Percentiles rank a stretch among this genome's conserved stretches.
Conservation (phyloP, 2,888 invertebrate genomes). For the Sinodicranocentrus sp. region DNA sequence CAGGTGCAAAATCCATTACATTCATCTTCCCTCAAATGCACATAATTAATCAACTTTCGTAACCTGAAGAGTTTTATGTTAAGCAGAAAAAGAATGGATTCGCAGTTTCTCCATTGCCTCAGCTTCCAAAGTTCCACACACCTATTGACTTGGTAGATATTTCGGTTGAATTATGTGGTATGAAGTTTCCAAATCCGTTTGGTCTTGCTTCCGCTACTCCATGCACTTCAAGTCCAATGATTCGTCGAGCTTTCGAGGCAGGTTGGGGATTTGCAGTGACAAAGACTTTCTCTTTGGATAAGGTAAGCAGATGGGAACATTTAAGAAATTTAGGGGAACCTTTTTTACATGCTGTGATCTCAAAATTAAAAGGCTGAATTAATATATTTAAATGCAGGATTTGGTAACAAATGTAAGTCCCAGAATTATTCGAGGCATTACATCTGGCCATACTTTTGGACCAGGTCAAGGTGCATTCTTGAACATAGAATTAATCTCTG, state of each 20-base stretch:
- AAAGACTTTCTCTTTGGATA: slow-evolving; percentile 96
- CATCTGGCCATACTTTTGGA: slow-evolving; percentile 93
- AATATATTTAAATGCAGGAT: slow-evolving; percentile 82
- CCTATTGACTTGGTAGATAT: slow-evolving; percentile 96
- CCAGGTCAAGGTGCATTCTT: slow-evolving; percentile 98
- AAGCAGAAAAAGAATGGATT: slow-evolving; percentile 79
- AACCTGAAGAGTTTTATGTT: no score
- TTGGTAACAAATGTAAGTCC: slow-evolving; percentile 98
- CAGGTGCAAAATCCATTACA: slow-evolving; percentile 85
- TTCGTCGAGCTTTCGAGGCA: slow-evolving; percentile 94
- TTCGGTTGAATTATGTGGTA: slow-evolving; percentile 94
- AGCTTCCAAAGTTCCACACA: slow-evolving; percentile 94
- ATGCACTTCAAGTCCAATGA: slow-evolving; percentile 96
- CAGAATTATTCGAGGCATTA: slow-evolving; percentile 95
- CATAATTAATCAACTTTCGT: neutral
- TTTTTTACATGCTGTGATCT: no score
- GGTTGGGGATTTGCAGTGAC: slow-evolving; percentile 99
- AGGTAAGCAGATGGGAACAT: no score
- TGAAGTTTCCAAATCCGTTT: slow-evolving; percentile 97
- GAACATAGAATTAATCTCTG: slow-evolving; percentile 98
- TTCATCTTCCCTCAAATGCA: no score
- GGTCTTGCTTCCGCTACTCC: slow-evolving; percentile 98
- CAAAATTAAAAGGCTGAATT: neutral
- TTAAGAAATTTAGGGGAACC: no score
- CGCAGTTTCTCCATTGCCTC: slow-evolving; percentile 83